phyloP scores from a whole-genome alignment of 2,888 invertebrate genomes.

The Orthosia cruda region DNA sequence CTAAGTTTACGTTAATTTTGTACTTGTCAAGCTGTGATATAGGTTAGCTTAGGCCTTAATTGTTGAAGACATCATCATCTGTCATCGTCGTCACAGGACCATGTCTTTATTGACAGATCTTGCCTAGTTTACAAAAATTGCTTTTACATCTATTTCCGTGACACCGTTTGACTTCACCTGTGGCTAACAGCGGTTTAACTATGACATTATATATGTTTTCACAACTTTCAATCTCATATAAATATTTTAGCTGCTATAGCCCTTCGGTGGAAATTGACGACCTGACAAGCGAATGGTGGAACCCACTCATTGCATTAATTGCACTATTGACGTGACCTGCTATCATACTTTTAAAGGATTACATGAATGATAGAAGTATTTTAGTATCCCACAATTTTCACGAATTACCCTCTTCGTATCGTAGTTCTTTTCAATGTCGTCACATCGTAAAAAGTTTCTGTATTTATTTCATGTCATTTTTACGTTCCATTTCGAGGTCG shows the following conservation, averaged over 20 bases:
- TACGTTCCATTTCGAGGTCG: too few species aligned
- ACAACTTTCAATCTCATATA: slow-evolving; percentile 1
- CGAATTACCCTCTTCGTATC: too few species aligned
- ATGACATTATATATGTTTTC: neutral
- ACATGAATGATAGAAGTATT: neutral
- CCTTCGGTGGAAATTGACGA: neutral
- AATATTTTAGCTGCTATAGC: slow-evolving; percentile 5
- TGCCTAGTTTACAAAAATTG: neutral
- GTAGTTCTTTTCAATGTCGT: too few species aligned
- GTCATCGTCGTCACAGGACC: neutral
- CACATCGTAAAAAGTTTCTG: too few species aligned
- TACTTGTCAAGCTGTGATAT: neutral
- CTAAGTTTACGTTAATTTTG: too few species aligned
- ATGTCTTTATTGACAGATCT: neutral
- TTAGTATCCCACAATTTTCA: too few species aligned
- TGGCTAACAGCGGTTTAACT: neutral
- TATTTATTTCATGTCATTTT: too few species aligned
- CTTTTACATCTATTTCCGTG: too few species aligned
- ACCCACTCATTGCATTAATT: neutral
- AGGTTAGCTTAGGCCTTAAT: neutral
- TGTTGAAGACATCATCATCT: neutral
- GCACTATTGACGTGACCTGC: neutral
- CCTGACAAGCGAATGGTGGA: neutral
- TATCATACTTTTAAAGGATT: neutral
- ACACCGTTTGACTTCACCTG: neutral